phyloP scores from a whole-genome alignment of 2,113 vertebrate species.

The Ictidomys tridecemlineatus region DNA sequence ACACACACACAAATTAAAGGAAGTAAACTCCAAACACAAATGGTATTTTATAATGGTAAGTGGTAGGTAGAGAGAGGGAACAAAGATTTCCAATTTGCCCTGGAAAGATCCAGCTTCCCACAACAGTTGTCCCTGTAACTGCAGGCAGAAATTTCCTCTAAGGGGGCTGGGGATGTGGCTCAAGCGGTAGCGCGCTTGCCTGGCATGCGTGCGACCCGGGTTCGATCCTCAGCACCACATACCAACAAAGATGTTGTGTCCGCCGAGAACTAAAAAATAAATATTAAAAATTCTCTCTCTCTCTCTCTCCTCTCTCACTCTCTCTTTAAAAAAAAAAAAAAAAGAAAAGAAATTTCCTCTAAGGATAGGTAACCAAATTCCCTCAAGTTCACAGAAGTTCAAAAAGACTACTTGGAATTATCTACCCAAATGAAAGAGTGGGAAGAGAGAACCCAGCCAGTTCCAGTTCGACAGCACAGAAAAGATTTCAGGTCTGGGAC shows the following conservation, averaged over 20 bases:
- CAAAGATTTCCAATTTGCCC: not conserved
- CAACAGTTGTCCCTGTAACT: not conserved
- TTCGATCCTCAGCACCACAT: too few relatives aligned
- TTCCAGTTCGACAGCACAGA: not conserved
- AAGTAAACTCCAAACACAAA: constrained; percentile 17
- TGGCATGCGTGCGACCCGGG: too few relatives aligned
- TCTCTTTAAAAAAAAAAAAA: too few relatives aligned
- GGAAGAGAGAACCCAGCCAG: not conserved
- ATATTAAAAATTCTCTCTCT: too few relatives aligned
- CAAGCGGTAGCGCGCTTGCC: too few relatives aligned
- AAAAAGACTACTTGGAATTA: constrained; percentile 16
- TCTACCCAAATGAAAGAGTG: not conserved
- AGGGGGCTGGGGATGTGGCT: too few relatives aligned
- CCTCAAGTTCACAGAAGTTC: not conserved
- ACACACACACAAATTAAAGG: not conserved
- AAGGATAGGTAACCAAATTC: constrained; percentile 5
- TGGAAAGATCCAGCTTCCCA: not conserved
- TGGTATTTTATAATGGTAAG: constrained; percentile 32
- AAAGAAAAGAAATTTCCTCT: constrained; percentile 29
- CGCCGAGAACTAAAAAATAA: too few relatives aligned
- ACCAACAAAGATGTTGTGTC: too few relatives aligned
- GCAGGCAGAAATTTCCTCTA: not conserved
- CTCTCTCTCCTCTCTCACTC: too few relatives aligned
- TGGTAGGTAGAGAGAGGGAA: not conserved
- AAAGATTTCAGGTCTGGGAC: constrained; percentile 19